Base-by-base conservation (phyloP, 2,888 invertebrate species). In the Heliconius ismenius region DNA sequence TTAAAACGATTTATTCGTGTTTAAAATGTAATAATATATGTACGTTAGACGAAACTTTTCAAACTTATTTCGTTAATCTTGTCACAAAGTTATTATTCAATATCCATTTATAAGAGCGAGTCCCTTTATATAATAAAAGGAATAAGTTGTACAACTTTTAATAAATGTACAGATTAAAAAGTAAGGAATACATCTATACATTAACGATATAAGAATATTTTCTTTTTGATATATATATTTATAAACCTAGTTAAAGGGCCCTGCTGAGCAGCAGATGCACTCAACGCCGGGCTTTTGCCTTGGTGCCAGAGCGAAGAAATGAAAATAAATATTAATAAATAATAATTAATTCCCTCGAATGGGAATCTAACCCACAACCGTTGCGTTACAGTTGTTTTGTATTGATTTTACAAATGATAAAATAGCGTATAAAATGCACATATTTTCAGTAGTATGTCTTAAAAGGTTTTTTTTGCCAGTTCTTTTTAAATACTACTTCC, bases 31-130 rank as follows among this genome's bases (percentile, higher is more conserved):
- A 65, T 36, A 65, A 39, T 65, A 64, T 64, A 64, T 63, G 6
- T 68, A 43, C 18, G 43, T 7, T 43, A 39, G 15, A 26, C 18
- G 21, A 54, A 49, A 43, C 28, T 49, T 69, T 11, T 69, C 43
- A 26, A 69, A 54, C 65, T 65, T 36, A 69, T 54, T 69, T 49
- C 49, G 69, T 69, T 69, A 69, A 69, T 49, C 69, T 69, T 69
- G 69, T 69, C 28, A 28, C 69, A 69, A 49, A 69, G 69, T 69
- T 69, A 18, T 68, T 68, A 69, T 49, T 49, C 9, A 69, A 54
- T 54, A 49, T 69, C 49, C 39, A 65, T 65, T 65, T 39, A 65
- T n/a, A 65, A 36, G 64, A 65, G 39, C 28, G 49, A 69, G 26
- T 69, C 28, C 10, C 43, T 69, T 49, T 69, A 69, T 69, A 49